phyloP scores from a whole-genome alignment of 35 echinoderm and acorn worm species.

The Acanthaster planci region DNA sequence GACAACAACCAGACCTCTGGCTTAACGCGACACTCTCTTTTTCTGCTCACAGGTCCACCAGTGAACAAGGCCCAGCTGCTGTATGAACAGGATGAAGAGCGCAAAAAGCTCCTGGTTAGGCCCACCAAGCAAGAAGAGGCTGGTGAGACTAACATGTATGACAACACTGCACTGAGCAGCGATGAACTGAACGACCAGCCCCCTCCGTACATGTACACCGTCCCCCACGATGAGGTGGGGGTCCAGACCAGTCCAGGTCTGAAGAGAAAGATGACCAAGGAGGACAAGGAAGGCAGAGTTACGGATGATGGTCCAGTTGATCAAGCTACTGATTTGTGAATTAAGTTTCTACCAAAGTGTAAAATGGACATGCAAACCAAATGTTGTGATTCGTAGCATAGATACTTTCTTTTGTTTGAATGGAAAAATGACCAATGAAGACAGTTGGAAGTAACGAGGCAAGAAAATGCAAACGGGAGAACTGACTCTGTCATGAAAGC shows the following conservation, averaged over 20 bases:
- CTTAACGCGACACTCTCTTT: neutral
- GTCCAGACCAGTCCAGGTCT: neutral
- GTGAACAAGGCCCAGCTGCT: constrained; percentile 74
- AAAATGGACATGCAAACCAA: too few species aligned
- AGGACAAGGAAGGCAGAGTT: neutral
- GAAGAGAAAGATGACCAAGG: neutral
- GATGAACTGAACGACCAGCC: neutral
- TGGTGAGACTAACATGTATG: neutral
- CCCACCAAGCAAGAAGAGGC: neutral
- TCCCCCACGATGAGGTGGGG: neutral
- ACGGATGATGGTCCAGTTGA: neutral
- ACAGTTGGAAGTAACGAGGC: too few species aligned
- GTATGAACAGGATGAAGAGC: constrained; percentile 53
- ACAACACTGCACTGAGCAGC: neutral
- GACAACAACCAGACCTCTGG: neutral
- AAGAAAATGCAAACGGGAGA: too few species aligned
- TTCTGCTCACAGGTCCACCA: constrained; percentile 64
- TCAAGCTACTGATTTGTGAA: neutral
- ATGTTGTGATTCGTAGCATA: too few species aligned
- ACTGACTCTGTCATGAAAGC: too few species aligned
- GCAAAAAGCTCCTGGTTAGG: neutral
- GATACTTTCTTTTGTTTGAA: too few species aligned
- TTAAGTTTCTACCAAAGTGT: neutral
- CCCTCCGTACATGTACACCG: neutral
- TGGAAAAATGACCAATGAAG: too few species aligned